Evolutionary conservation across 2,797 vertebrate genomes (phyloP), one percentile per base, ranked within the genome.

Genomic region (Limnodromus scolopaceus): DNA sequence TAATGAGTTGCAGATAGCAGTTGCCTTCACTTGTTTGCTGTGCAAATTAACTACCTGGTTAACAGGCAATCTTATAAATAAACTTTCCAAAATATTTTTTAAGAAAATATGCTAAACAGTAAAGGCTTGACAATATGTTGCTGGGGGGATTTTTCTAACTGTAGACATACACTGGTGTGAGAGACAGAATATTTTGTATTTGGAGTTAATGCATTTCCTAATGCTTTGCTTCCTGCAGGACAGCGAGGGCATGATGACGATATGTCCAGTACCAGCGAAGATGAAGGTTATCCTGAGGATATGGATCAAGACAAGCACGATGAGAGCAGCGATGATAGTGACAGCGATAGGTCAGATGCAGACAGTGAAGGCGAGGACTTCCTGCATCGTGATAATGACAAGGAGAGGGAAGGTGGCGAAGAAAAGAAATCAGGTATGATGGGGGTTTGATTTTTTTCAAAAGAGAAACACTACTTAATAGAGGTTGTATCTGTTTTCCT

Each of bases 261-360:
- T 70, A 98, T 98, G 32, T 99, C 99, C 87, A 98, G 98, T 80
- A 99, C 99, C 41, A 98, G 98, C 64, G 98, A 98, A 72, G 99
- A 99, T 63, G 99, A 99, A 14, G 98, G 98, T 55, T 98, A 98
- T 75, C 98, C 98, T 70, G 98, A 98, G 46, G 98, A 98, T 89
- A 98, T 98, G 98, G 98, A 98, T 93, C 98, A 98, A 17, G 97
- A 98, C 30, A 99, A 99, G 2, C 99, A 99, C 0, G 99, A 99
- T 3, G 99, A 99, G 72, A 99, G 99, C 19, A 99, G 99, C 19
- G 99, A 99, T 9, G 99, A 99, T 23, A 99, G 99, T 6, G 99
- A 99, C 97, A 99, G 98, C 0, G 99, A 99, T 16, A 98, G 98
- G 27, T 98, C 98, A 10, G 98, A 98, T 69, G 98, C 96, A 53